These are phyloP conservation scores for Lysiphlebus fabarum DNA, from an alignment of 1,140 invertebrate genomes.

Conservation along the genomic window DNA sequence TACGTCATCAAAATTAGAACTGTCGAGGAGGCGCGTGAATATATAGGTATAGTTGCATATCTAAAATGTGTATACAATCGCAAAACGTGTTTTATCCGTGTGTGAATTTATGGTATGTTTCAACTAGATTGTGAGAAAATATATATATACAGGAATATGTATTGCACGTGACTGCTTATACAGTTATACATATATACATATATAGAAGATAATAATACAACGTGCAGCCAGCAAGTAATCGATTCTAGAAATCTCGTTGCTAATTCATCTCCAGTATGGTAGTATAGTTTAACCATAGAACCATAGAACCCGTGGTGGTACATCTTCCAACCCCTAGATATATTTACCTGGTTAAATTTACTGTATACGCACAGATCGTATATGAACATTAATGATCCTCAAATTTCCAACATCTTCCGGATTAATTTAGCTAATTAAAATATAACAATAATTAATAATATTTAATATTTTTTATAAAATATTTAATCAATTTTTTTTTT, in stretches of 20 bases:
- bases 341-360: not conserved
- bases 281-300: not conserved
- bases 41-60: slow-evolving; percentile 47
- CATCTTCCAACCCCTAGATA: no score
- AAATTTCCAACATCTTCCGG: no score
- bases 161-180: slow-evolving; percentile 17
- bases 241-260: slow-evolving; percentile 16
- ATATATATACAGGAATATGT: slow-evolving; percentile 33
- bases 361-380: no score
- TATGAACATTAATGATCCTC: no score
- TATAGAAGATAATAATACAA: slow-evolving; percentile 21
- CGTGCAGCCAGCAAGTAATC: slow-evolving; percentile 16
- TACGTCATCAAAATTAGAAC: slow-evolving; percentile 53
- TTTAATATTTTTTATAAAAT: no score
- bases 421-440: no score
- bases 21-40: slow-evolving; percentile 24
- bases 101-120: slow-evolving; percentile 44
- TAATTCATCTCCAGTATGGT: slow-evolving; percentile 5
- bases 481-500: no score
- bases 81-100: slow-evolving; percentile 24
- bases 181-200: no score
- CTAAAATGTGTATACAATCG: slow-evolving; percentile 40
- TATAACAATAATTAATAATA: no score
- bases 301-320: no score
- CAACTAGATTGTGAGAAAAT: slow-evolving; percentile 34